Evolutionary conservation across 2,888 invertebrate genomes (phyloP), one percentile per base, ranked within the genome.

Genomic region (Elmis aenea): DNA sequence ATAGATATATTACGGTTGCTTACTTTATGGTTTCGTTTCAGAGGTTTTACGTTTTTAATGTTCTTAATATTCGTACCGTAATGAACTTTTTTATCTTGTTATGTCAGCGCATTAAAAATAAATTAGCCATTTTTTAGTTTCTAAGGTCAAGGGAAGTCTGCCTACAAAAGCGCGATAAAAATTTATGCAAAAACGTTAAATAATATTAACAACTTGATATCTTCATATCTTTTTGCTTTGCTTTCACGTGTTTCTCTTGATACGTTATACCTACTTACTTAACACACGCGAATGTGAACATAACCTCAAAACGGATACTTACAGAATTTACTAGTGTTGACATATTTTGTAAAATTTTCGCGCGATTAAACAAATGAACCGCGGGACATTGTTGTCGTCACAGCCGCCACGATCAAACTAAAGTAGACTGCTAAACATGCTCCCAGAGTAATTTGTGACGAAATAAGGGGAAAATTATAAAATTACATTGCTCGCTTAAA

Each of bases 381-480:
- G 26, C 39, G 45, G 40, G 45, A 39, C 41, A 58, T 62, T 64
- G 62, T 59, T 63, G 61, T 58, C 62, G 57, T 54, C 48, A 44
- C 57, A 55, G 57, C 59, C 51, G 66, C 59, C 61, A 52, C 62
- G 65, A 62, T 59, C 59, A 54, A 63, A 67, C 66, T 67, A 66
- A 65, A 61, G 64, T 61, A 57, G 62, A 54, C 62, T 60, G 66
- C 58, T 64, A 62, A 64, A 64, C 67, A 64, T 64, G 66, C 64
- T 65, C 56, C 62, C 62, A 61, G 62, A 57, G 67, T 66, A 69
- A 69, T 68, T 69, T 69, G 68, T 67, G 67, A 68, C 67, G 68
- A 69, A 68, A 69, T 67, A 63, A 68, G 68, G 68, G 67, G 68
- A 69, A 69, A 69, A 69, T 69, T 69, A 69, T 69, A 67, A 68